Base-by-base conservation (phyloP, 2,113 vertebrate genomes). In the Okapia johnstoni region DNA sequence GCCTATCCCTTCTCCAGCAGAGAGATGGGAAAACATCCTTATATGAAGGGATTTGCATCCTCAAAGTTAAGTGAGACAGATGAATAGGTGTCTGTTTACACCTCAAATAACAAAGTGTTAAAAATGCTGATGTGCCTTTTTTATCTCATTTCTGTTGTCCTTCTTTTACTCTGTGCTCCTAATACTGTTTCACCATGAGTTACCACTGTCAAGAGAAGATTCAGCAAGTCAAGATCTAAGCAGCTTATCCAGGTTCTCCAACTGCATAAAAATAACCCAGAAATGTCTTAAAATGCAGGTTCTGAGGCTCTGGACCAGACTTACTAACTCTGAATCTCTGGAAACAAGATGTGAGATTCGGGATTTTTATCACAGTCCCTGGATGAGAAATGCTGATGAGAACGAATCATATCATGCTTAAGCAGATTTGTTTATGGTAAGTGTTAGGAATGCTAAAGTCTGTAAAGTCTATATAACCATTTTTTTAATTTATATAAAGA, bases 281-380 rank as follows among this genome's bases (percentile, higher is more conserved):
- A 60, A 5, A 33, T 3, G 2, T 11, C 21, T 28, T 26, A 46
- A 54, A 58, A 40, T 8, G 23, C 33, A 50, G 61, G 40, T 36
- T 17, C n/a, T 0, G 0, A 5, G 52, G 40, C 6, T 21, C 8
- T 7, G 8, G 17, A 7, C 52, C 48, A 28, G 43, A 57, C 25
- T 28, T 17, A 2, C 2, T 0, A 10, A 48, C 19, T 17, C 33
- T 1, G 2, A 50, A 23, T 10, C 14, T 81, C 9, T 17, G 5
- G 21, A 3, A 60, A 7, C 0, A 0, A 40, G 13, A 15, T 11
- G 2, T 7, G 58, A 61, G 26, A 26, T 61, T 76, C 3, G 17
- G 21, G 6, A 33, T 26, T 60, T 76, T 83, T 19, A 21, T 26
- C 63, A 8, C 0, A 1, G 16, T 57, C 54, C 28, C 4, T 33